Evolutionary conservation across 2,888 invertebrate genomes (phyloP).

Genomic region (Spisula subtruncata): DNA sequence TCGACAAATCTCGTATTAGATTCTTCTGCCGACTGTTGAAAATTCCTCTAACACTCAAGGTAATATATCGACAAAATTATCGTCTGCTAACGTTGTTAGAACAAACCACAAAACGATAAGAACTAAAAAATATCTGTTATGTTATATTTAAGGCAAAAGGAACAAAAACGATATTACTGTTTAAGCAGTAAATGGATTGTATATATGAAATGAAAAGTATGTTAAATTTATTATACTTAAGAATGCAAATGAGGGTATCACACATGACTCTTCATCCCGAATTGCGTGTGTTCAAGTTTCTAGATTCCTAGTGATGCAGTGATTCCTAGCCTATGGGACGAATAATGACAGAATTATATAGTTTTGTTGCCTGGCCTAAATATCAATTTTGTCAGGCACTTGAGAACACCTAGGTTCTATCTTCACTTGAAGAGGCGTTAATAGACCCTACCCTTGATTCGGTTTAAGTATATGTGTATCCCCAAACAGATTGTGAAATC

Average conservation of each 20-base stretch:
- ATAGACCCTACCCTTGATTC: conserved; percentile 13
- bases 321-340: too few species aligned
- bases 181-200: neutral
- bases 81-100: conserved; percentile 7
- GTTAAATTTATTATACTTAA: too few species aligned
- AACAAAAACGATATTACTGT: neutral
- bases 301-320: too few species aligned
- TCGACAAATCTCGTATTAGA: neutral
- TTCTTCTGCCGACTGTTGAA: neutral
- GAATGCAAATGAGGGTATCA: too few species aligned
- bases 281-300: too few species aligned
- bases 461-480: neutral
- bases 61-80: neutral
- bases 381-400: conserved; percentile 14
- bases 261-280: too few species aligned
- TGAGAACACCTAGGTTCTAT: neutral
- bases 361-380: neutral
- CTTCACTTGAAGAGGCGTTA: neutral
- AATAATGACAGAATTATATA: neutral
- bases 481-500: conserved; percentile 15
- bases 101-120: neutral
- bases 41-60: neutral
- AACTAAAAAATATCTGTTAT: conserved; percentile 7
- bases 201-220: too few species aligned
- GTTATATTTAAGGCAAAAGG: conserved; percentile 1